Evolutionary conservation across 1,140 invertebrate genomes (phyloP).

Genomic region (Hypsibius dujardini): DNA sequence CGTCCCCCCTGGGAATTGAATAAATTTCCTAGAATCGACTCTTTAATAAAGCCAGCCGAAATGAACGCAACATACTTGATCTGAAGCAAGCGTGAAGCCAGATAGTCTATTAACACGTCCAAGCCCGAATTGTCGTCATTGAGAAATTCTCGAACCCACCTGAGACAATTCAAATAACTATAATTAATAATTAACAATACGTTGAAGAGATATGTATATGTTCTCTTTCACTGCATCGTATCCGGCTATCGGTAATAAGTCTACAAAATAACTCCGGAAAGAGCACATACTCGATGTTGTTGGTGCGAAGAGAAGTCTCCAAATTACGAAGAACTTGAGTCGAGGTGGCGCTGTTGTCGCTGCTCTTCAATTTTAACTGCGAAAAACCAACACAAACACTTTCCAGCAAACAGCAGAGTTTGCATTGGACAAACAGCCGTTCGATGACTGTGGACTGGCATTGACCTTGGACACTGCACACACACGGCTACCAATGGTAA

Average conservation of each 20-base stretch:
- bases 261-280: slow-evolving; percentile 18
- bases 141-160: slow-evolving; percentile 94
- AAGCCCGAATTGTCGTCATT: slow-evolving; percentile 86
- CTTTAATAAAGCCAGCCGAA: background rate
- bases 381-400: background rate
- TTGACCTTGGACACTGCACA: no score
- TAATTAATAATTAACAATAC: no score
- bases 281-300: slow-evolving; percentile 83
- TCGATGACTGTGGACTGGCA: background rate
- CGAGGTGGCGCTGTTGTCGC: slow-evolving; percentile 47
- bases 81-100: slow-evolving; percentile 63
- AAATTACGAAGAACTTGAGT: slow-evolving; percentile 92
- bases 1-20: no score
- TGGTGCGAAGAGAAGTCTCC: slow-evolving; percentile 92
- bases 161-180: slow-evolving; percentile 34
- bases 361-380: background rate
- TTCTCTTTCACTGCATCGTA: no score
- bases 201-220: no score
- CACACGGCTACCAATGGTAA: background rate
- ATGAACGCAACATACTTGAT: background rate
- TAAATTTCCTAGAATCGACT: background rate
- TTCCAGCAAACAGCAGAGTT: no score
- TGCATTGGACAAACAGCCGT: background rate
- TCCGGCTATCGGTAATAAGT: no score
- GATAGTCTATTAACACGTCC: slow-evolving; percentile 88